A percentile compares a stretch with the other conserved stretches of the same genome.
phyloP scores from a whole-genome alignment of 2,797 vertebrate genomes.

The Sandelia bainsii region DNA sequence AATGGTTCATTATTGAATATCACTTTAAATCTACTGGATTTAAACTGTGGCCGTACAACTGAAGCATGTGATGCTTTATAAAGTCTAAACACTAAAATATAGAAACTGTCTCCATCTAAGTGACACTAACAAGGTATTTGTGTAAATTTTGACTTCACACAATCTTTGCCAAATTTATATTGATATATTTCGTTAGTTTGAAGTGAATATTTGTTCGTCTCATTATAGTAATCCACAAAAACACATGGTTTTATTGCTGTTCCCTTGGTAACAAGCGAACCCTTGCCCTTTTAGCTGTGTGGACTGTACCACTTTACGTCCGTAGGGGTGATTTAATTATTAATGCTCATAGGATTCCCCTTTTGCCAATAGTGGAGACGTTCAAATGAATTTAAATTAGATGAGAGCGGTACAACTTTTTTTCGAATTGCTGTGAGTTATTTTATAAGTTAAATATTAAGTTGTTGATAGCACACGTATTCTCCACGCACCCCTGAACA shows the following conservation, averaged over 20 bases:
- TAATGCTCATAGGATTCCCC: not conserved
- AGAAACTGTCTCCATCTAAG: not conserved
- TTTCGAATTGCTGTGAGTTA: accelerated
- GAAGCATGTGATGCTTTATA: no score
- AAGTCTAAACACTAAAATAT: no score
- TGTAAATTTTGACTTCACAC: not conserved
- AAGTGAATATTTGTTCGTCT: constrained; percentile 30
- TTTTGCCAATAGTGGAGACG: accelerated
- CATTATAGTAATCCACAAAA: constrained; percentile 55
- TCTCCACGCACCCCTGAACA: constrained; percentile 32
- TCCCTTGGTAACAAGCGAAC: constrained; percentile 86
- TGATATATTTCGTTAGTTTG: not conserved
- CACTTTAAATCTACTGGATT: not conserved
- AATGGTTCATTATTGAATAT: not conserved
- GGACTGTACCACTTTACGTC: constrained; percentile 74
- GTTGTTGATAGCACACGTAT: not conserved
- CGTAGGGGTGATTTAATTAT: constrained; percentile 12
- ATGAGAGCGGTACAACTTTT: accelerated
- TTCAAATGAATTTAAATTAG: accelerated
- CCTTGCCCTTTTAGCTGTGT: constrained; percentile 83
- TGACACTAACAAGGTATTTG: not conserved
- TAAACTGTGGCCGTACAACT: no score
- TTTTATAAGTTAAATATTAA: accelerated
- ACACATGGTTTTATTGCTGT: constrained; percentile 79
- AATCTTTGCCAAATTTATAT: not conserved